A percentile compares a stretch with the other conserved stretches of the same genome.
Evolutionary conservation across 2,888 invertebrate genomes (phyloP).

Genomic region (Nemoura dubitans): DNA sequence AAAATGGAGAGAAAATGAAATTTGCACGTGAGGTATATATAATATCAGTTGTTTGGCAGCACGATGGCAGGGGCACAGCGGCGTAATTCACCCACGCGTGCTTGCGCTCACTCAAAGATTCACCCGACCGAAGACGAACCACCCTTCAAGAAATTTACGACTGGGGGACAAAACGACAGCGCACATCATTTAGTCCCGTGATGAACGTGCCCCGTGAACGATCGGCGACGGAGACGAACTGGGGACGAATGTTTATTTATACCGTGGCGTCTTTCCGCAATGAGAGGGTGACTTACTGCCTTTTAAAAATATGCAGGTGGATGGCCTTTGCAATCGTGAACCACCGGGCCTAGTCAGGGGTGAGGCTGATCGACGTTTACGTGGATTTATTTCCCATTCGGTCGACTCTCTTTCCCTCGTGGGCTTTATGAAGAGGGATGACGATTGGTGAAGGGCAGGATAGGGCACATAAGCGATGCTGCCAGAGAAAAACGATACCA

Average conservation of each 20-base stretch:
- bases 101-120: not conserved
- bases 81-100: not conserved
- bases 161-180: not conserved
- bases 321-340: not conserved
- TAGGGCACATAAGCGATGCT: not conserved
- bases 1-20: not conserved
- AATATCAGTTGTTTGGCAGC: not conserved
- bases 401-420: not conserved
- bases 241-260: not conserved
- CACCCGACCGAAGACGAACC: not conserved
- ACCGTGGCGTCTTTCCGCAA: not conserved
- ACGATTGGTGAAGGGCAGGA: not conserved
- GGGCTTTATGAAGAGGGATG: slow-evolving; percentile 12
- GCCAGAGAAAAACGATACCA: not conserved
- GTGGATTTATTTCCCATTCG: not conserved
- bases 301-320: slow-evolving; percentile 3
- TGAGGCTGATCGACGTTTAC: not conserved
- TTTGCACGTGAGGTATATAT: not conserved
- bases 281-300: slow-evolving; percentile 5
- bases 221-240: not conserved
- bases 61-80: not conserved
- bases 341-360: not conserved
- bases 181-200: not conserved
- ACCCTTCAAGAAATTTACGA: not conserved
- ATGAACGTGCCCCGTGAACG: not conserved